These are phyloP conservation scores for Microctonus hyperodae DNA, from an alignment of 2,888 invertebrate genomes.

Conservation along the genomic window DNA sequence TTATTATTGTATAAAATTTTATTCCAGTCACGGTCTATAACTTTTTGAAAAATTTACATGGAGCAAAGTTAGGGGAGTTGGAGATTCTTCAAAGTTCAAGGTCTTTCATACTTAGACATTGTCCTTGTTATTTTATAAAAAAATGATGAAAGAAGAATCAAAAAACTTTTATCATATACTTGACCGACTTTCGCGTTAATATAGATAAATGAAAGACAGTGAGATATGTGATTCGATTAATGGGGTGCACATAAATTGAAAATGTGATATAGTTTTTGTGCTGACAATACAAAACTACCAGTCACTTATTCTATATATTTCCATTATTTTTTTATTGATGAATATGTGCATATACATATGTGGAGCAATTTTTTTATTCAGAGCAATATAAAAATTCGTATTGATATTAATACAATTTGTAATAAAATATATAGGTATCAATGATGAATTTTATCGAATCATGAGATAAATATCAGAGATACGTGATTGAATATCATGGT, in stretches of 20 bases:
- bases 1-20: not conserved
- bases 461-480: too few relatives aligned
- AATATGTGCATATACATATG: too few relatives aligned
- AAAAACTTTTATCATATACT: not conserved
- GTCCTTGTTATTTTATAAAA: not conserved
- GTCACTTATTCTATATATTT: not conserved
- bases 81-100: not conserved
- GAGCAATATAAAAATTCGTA: too few relatives aligned
- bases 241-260: conserved; percentile 3
- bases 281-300: not conserved
- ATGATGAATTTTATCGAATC: too few relatives aligned
- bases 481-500: too few relatives aligned
- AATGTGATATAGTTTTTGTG: not conserved
- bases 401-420: too few relatives aligned
- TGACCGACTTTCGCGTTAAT: conserved; percentile 1
- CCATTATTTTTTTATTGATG: too few relatives aligned
- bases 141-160: not conserved
- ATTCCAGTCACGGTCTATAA: not conserved
- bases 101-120: not conserved
- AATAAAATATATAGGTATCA: too few relatives aligned
- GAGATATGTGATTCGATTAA: not conserved
- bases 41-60: not conserved
- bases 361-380: not conserved
- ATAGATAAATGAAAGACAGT: not conserved
- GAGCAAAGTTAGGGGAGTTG: not conserved